Evolutionary conservation across 2,888 invertebrate species (phyloP), one percentile per base, ranked within the genome.

Genomic region (Spisula solida): DNA sequence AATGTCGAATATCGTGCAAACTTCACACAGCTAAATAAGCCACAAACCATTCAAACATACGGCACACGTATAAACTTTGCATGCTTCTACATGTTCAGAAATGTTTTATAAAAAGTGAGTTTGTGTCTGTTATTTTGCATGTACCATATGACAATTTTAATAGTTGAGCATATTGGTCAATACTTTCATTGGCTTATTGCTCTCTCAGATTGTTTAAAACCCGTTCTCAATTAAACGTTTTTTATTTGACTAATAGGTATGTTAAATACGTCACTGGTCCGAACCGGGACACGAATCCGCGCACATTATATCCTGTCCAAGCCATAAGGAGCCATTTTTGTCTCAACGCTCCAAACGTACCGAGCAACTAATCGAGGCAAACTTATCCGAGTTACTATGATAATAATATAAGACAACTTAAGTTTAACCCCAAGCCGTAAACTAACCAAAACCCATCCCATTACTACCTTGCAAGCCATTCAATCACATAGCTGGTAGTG

Each of bases 261-360:
- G 31, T 18, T 34, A 14, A 75, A 14, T 75, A 34, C 75, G 31
- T 75, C 75, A 75, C 25, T 34, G 34, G 6, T 75, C 34, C 34
- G 29, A 34, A 18, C 8, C 18, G 29, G 31, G 75, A 34, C 75
- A 75, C 10, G n/a, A 25, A 25, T 75, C 34, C 75, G 14, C 12
- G 16, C 16, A 34, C 31, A 31, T 75, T 31, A 34, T 75, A 34
- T 75, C 75, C 75, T 12, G 25, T n/a, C 60, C 60, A 66, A 75
- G 34, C 75, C 75, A 75, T 31, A 4, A 75, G 75, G 75, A 75
- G 75, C 75, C 75, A 75, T 31, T 75, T 75, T 2, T 34, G 75
- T 75, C 75, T 75, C 75, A 75, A 14, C 75, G 75, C 75, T 75
- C 34, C 18, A 75, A 75, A 75, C 75, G 14, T 75, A 34, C 75